A percentile compares a stretch with the other conserved stretches of the same genome.
phyloP scores from a whole-genome alignment of 2,113 vertebrate species.

The Xenopus laevis region DNA sequence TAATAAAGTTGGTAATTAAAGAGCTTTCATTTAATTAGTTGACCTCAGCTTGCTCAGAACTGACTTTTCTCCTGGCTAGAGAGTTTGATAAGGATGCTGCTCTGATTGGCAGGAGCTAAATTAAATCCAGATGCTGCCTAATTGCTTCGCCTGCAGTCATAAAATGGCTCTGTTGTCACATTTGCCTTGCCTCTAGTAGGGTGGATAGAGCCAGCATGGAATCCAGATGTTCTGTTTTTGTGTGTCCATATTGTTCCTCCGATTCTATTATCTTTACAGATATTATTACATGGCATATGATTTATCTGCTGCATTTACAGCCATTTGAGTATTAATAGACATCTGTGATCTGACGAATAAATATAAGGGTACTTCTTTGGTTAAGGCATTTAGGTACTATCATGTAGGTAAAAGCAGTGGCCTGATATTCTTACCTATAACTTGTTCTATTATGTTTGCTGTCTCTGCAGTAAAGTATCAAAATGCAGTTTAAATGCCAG shows the following conservation, averaged over 20 bases:
- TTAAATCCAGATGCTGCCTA: conserved; percentile 90
- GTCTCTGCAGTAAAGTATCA: too few relatives aligned
- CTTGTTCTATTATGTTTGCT: too few relatives aligned
- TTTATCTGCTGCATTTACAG: too few relatives aligned
- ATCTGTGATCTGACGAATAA: too few relatives aligned
- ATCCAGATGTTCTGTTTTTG: conserved; percentile 48
- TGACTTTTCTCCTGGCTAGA: conserved; percentile 12
- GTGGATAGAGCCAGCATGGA: conserved; percentile 53
- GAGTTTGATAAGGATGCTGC: conserved; percentile 63
- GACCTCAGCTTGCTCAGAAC: neutral
- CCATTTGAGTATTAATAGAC: too few relatives aligned
- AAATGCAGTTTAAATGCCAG: too few relatives aligned
- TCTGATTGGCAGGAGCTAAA: conserved; percentile 70
- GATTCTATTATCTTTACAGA: neutral
- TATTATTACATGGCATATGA: neutral
- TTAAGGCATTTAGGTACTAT: too few relatives aligned
- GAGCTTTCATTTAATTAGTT: conserved; percentile 16
- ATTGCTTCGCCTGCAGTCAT: conserved; percentile 68
- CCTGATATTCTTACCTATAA: too few relatives aligned
- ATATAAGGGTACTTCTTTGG: too few relatives aligned
- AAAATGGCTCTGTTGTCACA: conserved; percentile 59
- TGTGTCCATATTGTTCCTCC: neutral
- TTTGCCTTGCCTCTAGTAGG: conserved; percentile 57
- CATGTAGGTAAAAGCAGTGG: too few relatives aligned
- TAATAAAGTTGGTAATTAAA: conserved; percentile 27